Evolutionary conservation across 2,797 vertebrate species (phyloP).

Genomic region (Graptemys geographica): DNA sequence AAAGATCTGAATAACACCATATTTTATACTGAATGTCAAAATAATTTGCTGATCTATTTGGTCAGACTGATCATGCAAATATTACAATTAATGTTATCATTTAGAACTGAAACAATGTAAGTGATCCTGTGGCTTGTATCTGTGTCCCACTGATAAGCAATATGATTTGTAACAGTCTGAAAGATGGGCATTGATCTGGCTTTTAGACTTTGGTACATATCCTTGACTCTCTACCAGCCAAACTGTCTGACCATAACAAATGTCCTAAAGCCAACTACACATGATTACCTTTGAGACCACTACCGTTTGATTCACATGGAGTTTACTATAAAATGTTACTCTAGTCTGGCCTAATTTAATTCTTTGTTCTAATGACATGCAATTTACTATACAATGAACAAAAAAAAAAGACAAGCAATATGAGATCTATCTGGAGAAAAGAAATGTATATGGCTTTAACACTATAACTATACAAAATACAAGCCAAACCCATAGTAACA

Average conservation of each 20-base stretch:
- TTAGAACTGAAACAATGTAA: constrained; percentile 4
- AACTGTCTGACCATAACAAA: constrained; percentile 50
- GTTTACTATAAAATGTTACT: constrained; percentile 23
- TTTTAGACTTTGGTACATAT: constrained; percentile 52
- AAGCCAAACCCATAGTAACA: fast-evolving
- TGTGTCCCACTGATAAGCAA: constrained; percentile 12
- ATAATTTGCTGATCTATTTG: constrained; percentile 24
- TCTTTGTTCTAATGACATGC: constrained; percentile 1
- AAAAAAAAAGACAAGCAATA: neutral
- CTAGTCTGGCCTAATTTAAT: constrained; percentile 27
- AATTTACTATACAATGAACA: neutral
- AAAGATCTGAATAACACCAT: neutral
- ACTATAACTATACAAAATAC: neutral
- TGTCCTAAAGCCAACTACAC: constrained; percentile 11
- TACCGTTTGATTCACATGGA: constrained; percentile 30
- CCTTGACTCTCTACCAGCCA: constrained; percentile 52
- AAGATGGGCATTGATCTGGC: neutral
- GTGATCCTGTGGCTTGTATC: neutral
- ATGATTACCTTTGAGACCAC: constrained; percentile 40
- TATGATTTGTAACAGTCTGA: constrained; percentile 18
- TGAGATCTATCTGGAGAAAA: neutral
- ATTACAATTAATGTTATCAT: constrained; percentile 3
- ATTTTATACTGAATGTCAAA: neutral
- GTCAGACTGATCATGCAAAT: neutral
- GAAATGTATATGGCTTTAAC: neutral